Percentiles rank a stretch among this genome's conserved stretches.
phyloP scores from a whole-genome alignment of 2,888 invertebrate genomes.

The Ormyrus thymus region DNA sequence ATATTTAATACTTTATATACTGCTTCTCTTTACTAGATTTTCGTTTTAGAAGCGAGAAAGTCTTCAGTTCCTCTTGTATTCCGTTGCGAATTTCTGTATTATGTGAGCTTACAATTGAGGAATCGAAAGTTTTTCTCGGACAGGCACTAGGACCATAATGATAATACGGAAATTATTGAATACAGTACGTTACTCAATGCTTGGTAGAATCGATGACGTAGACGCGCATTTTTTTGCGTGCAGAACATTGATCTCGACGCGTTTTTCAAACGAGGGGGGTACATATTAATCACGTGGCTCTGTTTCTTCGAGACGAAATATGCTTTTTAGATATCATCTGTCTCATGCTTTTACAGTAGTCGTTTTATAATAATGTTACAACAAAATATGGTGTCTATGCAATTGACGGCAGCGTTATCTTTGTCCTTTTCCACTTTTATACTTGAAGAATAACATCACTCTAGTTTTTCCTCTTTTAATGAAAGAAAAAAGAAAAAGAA shows the following conservation, averaged over 20 bases:
- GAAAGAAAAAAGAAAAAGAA: slow-evolving; percentile 3
- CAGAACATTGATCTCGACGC: slow-evolving; percentile 19
- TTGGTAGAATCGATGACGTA: neutral
- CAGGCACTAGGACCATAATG: slow-evolving; percentile 8
- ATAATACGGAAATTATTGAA: slow-evolving; percentile 8
- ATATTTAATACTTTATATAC: too few species aligned
- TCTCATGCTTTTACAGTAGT: neutral
- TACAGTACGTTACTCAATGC: slow-evolving; percentile 1
- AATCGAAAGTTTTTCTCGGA: neutral
- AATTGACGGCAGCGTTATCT: neutral
- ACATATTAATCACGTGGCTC: slow-evolving; percentile 10
- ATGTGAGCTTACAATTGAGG: neutral
- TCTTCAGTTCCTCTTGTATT: too few species aligned
- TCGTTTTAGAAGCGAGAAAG: too few species aligned
- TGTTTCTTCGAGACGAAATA: slow-evolving; percentile 30
- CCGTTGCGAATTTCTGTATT: neutral
- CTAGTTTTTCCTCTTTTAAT: slow-evolving; percentile 1
- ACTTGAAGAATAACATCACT: slow-evolving; percentile 49
- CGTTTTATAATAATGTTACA: slow-evolving; percentile 16
- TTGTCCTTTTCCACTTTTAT: slow-evolving; percentile 64
- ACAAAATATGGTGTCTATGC: neutral
- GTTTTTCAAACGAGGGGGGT: slow-evolving; percentile 8
- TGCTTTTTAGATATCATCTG: neutral
- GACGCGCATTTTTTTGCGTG: neutral
- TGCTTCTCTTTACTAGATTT: too few species aligned